These are phyloP conservation scores for Cylindroiulus punctatus DNA, from an alignment of 2,888 invertebrate genomes.

Conservation along the genomic window DNA sequence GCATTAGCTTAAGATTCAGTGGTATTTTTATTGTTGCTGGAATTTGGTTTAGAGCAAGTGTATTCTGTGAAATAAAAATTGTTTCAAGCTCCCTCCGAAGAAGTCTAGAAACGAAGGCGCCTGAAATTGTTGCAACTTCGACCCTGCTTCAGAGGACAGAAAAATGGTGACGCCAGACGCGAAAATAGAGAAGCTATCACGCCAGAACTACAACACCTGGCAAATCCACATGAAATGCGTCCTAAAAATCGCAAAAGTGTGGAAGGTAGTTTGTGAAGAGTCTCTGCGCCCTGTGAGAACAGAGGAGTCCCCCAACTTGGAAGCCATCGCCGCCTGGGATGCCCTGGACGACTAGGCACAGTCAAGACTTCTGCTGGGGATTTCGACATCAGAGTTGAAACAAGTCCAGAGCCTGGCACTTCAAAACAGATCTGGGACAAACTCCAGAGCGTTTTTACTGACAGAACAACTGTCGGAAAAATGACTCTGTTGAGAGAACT, in stretches of 20 bases:
- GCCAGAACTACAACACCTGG: slow-evolving; percentile 36
- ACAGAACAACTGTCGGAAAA: not conserved
- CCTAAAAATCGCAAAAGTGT: not conserved
- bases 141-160: no score
- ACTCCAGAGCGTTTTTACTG: not conserved
- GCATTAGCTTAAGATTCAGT: no score
- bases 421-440: not conserved
- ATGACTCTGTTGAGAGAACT: not conserved
- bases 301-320: no score
- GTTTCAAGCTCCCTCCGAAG: not conserved
- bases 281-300: not conserved
- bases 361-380: not conserved
- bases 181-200: not conserved
- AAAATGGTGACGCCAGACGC: not conserved
- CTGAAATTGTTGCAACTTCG: no score
- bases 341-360: not conserved
- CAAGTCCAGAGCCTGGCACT: not conserved
- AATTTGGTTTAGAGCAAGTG: not conserved
- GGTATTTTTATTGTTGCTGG: not conserved
- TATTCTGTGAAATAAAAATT: not conserved
- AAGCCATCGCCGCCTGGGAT: not conserved
- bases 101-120: no score
- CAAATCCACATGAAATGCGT: not conserved
- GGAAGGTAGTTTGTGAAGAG: not conserved
- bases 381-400: not conserved